phyloP scores from a whole-genome alignment of 2,113 vertebrate genomes.

The Nicator chloris region DNA sequence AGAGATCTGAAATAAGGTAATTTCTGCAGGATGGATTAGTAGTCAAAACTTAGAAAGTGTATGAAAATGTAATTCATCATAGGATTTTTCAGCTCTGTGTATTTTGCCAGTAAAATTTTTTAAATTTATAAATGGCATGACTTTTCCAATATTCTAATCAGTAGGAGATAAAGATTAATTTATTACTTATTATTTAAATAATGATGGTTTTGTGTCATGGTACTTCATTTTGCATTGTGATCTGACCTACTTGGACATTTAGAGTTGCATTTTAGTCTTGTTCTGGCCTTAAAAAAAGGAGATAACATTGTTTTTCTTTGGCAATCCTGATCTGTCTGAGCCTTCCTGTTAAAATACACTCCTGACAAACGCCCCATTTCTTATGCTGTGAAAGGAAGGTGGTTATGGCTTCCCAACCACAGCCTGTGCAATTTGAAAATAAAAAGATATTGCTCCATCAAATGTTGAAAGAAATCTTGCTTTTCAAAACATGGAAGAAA shows the following conservation, averaged over 20 bases:
- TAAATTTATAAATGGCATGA: not conserved
- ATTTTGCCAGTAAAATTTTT: not conserved
- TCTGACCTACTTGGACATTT: not conserved
- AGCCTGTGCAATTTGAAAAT: not conserved
- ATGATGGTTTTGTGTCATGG: not conserved
- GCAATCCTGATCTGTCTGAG: not conserved
- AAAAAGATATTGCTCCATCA: not conserved
- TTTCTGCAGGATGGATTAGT: not conserved
- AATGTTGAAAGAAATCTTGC: not conserved
- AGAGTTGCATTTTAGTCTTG: not conserved
- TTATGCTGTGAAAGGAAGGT: not conserved
- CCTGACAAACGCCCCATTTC: not conserved
- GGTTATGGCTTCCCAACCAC: not conserved
- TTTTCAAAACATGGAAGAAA: conserved; percentile 11
- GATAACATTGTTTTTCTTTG: not conserved
- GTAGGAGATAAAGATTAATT: not conserved
- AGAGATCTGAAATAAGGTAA: not conserved
- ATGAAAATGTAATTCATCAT: not conserved
- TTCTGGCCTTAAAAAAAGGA: not conserved
- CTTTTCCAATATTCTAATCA: not conserved
- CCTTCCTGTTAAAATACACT: not conserved
- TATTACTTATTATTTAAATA: not conserved
- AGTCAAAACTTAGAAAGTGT: not conserved
- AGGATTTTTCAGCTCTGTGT: not conserved
- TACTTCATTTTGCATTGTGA: not conserved